Conservation (phyloP, 1,140 invertebrate genomes). For the Plutomurus gul region DNA sequence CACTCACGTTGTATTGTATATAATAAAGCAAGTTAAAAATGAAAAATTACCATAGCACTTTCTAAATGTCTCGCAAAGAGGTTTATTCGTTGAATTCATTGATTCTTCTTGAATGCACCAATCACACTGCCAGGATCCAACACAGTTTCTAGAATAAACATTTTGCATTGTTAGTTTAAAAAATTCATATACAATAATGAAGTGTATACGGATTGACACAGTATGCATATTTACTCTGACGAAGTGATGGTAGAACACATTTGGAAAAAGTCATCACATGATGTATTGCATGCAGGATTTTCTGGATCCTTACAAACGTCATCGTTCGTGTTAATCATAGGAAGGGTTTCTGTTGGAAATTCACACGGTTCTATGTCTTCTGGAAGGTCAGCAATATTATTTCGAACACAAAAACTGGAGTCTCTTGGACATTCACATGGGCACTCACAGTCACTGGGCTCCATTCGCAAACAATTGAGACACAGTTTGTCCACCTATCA, state of each 20-base stretch:
- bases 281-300: neutral
- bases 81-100: neutral
- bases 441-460: conserved; percentile 92
- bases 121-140: conserved; percentile 84
- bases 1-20: neutral
- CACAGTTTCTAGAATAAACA: conserved; percentile 65
- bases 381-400: conserved; percentile 48
- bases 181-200: no score
- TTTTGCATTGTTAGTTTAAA: neutral
- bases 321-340: conserved; percentile 30
- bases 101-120: conserved; percentile 74
- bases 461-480: conserved; percentile 91
- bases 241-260: neutral
- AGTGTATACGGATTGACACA: no score
- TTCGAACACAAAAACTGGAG: conserved; percentile 63
- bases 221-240: neutral
- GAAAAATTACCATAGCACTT: conserved; percentile 45
- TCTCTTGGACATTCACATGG: conserved; percentile 89
- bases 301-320: neutral
- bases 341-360: conserved; percentile 37
- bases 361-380: conserved; percentile 40
- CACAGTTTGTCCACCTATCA: conserved; percentile 77
- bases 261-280: neutral
- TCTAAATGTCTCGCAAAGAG: conserved; percentile 36
- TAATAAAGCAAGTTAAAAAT: neutral